These are phyloP conservation scores for Clanis bilineata DNA, from an alignment of 2,888 invertebrate genomes.

Conservation along the genomic window DNA sequence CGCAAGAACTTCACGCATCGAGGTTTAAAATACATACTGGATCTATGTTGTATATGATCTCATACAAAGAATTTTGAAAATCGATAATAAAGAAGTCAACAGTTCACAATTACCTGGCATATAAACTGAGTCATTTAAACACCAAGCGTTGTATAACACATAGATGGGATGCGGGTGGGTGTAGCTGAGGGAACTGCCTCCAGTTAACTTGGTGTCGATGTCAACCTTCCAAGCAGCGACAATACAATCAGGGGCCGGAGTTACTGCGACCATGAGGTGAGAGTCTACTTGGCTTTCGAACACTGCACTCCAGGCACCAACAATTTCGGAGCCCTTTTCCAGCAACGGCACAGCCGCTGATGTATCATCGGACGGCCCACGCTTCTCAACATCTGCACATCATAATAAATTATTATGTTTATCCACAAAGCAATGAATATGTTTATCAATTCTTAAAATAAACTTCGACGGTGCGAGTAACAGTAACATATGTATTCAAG, in stretches of 20 bases:
- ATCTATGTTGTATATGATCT: too few relatives aligned
- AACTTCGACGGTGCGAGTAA: constrained; percentile 19
- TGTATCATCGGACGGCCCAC: constrained; percentile 91
- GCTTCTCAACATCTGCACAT: constrained; percentile 85
- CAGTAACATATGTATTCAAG: not conserved
- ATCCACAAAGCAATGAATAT: too few relatives aligned
- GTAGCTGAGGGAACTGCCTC: constrained; percentile 87
- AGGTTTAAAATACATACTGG: too few relatives aligned
- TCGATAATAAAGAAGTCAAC: too few relatives aligned
- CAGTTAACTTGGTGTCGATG: constrained; percentile 88
- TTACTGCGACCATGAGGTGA: constrained; percentile 84
- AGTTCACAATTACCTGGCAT: constrained; percentile 81
- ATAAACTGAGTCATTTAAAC: constrained; percentile 85
- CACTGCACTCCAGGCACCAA: constrained; percentile 88
- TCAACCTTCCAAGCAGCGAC: constrained; percentile 93
- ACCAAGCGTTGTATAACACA: constrained; percentile 96
- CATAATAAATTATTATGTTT: constrained; percentile 31
- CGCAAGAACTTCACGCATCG: too few relatives aligned
- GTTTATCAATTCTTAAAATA: constrained; percentile 40
- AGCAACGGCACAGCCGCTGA: constrained; percentile 88
- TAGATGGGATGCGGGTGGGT: constrained; percentile 90
- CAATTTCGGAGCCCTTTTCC: constrained; percentile 82
- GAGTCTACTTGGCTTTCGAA: constrained; percentile 86
- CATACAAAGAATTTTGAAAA: too few relatives aligned
- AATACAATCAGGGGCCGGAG: constrained; percentile 86